A percentile compares a stretch with the other conserved stretches of the same genome.
phyloP scores from a whole-genome alignment of 2,888 invertebrate genomes.

The Aethes cnicana region DNA sequence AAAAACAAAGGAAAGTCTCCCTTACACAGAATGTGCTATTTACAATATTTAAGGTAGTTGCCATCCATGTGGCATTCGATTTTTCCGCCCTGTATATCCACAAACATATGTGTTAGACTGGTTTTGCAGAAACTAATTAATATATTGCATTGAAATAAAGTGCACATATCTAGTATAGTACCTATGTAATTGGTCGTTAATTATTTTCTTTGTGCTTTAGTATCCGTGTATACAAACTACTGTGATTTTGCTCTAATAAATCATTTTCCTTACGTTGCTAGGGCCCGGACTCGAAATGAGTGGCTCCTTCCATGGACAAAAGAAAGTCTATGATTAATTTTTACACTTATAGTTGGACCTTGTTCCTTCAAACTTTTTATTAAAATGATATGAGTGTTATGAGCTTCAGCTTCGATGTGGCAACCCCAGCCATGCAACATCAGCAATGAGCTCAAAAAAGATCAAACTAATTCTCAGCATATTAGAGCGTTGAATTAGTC shows the following conservation, averaged over 20 bases:
- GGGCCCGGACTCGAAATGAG: conserved; percentile 59
- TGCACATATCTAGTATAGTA: conserved; percentile 21
- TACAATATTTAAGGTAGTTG: too few species aligned
- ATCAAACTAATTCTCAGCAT: too few species aligned
- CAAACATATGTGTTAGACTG: too few species aligned
- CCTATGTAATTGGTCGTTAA: background rate
- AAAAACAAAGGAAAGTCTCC: too few species aligned
- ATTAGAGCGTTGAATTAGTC: too few species aligned
- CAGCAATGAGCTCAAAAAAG: conserved; percentile 43
- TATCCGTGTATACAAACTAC: conserved; percentile 28
- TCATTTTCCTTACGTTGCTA: conserved; percentile 63
- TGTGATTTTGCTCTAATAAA: conserved; percentile 44
- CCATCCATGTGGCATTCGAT: too few species aligned
- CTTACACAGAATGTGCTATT: too few species aligned
- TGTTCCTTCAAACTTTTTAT: conserved; percentile 36
- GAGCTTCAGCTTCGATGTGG: conserved; percentile 21
- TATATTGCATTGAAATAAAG: conserved; percentile 19
- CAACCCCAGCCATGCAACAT: conserved; percentile 43
- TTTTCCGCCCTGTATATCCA: too few species aligned
- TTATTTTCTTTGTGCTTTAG: conserved; percentile 1
- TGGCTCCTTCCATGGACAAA: conserved; percentile 64
- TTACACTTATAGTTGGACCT: conserved; percentile 70
- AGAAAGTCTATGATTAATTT: conserved; percentile 46
- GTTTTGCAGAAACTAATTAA: conserved; percentile 7
- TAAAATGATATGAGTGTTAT: too few species aligned